Conservation (phyloP, 2,113 vertebrate genomes). For the Odobenus rosmarus region DNA sequence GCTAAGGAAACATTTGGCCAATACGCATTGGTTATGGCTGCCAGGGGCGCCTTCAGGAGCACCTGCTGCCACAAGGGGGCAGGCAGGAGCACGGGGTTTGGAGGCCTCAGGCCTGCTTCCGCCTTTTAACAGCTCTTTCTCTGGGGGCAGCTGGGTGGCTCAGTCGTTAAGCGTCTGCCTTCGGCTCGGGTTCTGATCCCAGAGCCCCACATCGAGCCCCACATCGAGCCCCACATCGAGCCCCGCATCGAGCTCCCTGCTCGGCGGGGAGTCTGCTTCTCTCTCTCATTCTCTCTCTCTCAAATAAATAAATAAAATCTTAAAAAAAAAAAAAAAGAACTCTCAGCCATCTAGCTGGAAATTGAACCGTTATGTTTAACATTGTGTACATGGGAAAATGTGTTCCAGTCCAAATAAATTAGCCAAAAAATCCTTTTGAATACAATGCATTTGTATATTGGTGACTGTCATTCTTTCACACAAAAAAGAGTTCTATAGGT, state of each 20-base stretch:
- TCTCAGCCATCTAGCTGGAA: background rate
- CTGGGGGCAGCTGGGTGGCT: too few relatives aligned
- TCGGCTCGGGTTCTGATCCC: too few relatives aligned
- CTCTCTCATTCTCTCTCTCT: too few relatives aligned
- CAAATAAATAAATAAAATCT: too few relatives aligned
- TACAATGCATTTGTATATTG: background rate
- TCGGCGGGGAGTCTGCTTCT: too few relatives aligned
- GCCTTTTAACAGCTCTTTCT: background rate
- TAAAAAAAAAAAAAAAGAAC: too few relatives aligned
- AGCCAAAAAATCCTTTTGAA: background rate
- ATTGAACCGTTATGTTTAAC: background rate
- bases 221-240: too few relatives aligned
- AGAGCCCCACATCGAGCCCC: too few relatives aligned
- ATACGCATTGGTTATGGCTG: accelerated
- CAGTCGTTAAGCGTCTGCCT: too few relatives aligned
- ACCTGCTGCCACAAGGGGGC: background rate
- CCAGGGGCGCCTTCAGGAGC: background rate
- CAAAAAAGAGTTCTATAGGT: background rate
- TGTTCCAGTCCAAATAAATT: background rate
- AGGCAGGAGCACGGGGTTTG: background rate
- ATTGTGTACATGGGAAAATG: background rate
- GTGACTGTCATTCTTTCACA: background rate
- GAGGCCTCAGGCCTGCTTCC: background rate
- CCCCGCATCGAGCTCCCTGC: too few relatives aligned
- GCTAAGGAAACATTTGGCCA: background rate